Evolutionary conservation across 1,140 invertebrate species (phyloP).

Genomic region (Lepidostoma basale): DNA sequence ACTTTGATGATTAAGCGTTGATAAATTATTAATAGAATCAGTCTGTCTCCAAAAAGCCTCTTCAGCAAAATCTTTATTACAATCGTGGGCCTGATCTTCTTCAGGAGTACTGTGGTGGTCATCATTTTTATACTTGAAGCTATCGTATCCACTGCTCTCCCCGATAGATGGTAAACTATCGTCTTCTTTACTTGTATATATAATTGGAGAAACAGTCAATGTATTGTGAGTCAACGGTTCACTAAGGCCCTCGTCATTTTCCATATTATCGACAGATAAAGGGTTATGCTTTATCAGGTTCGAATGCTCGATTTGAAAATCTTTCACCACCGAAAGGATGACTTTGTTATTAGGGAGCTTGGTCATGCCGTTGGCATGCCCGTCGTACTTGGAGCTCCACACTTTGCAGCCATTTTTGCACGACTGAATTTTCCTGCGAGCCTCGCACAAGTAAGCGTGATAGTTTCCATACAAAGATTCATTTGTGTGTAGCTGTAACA

Average conservation of each 20-base stretch:
- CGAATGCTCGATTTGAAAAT: conserved; percentile 42
- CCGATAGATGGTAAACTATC: conserved; percentile 75
- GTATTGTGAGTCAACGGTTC: conserved; percentile 1
- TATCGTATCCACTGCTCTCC: conserved; percentile 85
- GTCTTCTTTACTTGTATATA: conserved; percentile 52
- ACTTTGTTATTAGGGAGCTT: conserved; percentile 53
- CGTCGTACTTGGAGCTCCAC: conserved; percentile 82
- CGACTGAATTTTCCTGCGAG: conserved; percentile 73
- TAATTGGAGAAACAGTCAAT: conserved; percentile 1
- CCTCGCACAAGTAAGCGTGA: conserved; percentile 83
- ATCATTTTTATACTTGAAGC: conserved; percentile 72
- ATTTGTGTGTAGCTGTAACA: conserved; percentile 54
- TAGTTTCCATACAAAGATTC: conserved; percentile 75
- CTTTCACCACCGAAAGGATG: conserved; percentile 44
- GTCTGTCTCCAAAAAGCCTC: conserved; percentile 54
- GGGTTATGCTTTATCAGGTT: conserved; percentile 36
- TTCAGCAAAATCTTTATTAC: conserved; percentile 51
- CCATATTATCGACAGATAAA: conserved; percentile 10
- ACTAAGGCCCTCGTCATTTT: conserved; percentile 27
- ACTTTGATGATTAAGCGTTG: neutral
- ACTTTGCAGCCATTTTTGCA: conserved; percentile 73
- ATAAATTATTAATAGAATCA: conserved; percentile 48
- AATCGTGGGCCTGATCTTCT: conserved; percentile 40
- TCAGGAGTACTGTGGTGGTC: conserved; percentile 52
- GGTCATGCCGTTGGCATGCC: conserved; percentile 56